Base-by-base conservation (phyloP, 2,888 invertebrate genomes). In the Sarcophaga rosellei region DNA sequence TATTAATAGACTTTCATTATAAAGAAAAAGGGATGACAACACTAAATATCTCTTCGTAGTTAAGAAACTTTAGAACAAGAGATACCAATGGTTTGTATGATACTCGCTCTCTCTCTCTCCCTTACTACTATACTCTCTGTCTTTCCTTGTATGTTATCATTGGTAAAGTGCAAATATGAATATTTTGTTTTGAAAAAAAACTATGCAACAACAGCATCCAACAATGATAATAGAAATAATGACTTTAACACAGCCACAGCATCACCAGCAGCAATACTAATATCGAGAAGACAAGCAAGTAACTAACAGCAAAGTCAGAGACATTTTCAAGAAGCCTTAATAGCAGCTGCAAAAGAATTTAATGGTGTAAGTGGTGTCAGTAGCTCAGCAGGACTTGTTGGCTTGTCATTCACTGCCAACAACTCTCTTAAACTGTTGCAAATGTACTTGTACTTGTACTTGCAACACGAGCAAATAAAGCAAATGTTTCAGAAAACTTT, bases 311-410 rank as follows among this genome's bases (percentile, higher is more conserved):
- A 35, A 35, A 45, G 61, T 57, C 70, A 21, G 61, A 1, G 15
- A 72, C 44, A 69, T 78, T 73, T 72, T 68, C 25, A 47, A 47
- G 15, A 70, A 75, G 47, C 65, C 61, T 70, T 77, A 61, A 61
- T 17, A 53, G 61, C n/a, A 63, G 61, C 73, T 73, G 68, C 76
- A 80, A 83, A 76, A 68, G 76, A 76, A 72, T 86, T 86, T 80
- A 82, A 82, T 82, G 59, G 86, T 74, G 68, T 72, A 80, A 86
- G 83, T 86, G 79, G 82, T 86, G 86, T 83, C 80, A 83, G 72
- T 86, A 76, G 79, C 83, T 86, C 86, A 74, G 72, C 80, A 86
- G 82, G 76, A 86, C 83, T 80, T 86, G 79, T 81, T 75, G 61
- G 72, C 53, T 82, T 80, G 75, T 80, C 86, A 82, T 80, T 86